These are phyloP conservation scores for Pimpla rufipes DNA, from an alignment of 2,888 invertebrate species.

Conservation along the genomic window DNA sequence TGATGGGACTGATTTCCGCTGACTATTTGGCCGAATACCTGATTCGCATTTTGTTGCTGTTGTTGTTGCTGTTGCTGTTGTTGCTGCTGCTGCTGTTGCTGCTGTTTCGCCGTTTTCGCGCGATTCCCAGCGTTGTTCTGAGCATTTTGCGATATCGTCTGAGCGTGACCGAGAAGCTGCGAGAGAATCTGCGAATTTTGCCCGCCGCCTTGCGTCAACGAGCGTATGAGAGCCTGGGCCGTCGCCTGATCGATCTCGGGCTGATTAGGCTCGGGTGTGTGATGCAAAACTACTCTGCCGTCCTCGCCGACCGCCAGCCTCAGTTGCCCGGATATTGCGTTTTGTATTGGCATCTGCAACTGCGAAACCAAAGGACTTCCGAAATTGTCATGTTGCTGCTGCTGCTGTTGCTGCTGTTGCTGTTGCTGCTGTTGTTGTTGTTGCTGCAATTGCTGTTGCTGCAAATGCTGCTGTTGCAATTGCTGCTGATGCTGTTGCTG, in stretches of 20 bases:
- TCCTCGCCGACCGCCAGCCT: constrained; percentile 90
- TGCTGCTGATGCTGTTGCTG: constrained; percentile 71
- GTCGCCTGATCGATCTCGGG: constrained; percentile 83
- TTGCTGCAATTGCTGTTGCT: constrained; percentile 68
- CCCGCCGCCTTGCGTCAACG: constrained; percentile 81
- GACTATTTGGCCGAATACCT: constrained; percentile 64
- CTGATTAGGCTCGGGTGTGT: constrained; percentile 86
- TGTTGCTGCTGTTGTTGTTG: constrained; percentile 69
- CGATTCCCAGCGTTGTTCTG: constrained; percentile 64
- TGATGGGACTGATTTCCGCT: constrained; percentile 39
- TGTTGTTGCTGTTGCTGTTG: constrained; percentile 66
- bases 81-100: constrained; percentile 63
- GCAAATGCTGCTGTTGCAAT: constrained; percentile 71
- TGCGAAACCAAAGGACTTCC: constrained; percentile 86
- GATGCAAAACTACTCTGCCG: constrained; percentile 89
- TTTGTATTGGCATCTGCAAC: constrained; percentile 85
- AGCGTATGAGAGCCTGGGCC: constrained; percentile 83
- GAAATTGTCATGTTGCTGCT: constrained; percentile 73
- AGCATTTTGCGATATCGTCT: constrained; percentile 75
- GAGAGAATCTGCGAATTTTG: constrained; percentile 84
- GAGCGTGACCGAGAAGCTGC: constrained; percentile 81
- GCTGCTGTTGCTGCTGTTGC: constrained; percentile 70
- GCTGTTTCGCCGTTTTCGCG: constrained; percentile 51
- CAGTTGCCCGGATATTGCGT: constrained; percentile 87
- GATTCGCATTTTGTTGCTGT: constrained; percentile 64